Evolutionary conservation across 2,888 invertebrate genomes (phyloP), one percentile per base, ranked within the genome.

Genomic region (Volucella zonaria): DNA sequence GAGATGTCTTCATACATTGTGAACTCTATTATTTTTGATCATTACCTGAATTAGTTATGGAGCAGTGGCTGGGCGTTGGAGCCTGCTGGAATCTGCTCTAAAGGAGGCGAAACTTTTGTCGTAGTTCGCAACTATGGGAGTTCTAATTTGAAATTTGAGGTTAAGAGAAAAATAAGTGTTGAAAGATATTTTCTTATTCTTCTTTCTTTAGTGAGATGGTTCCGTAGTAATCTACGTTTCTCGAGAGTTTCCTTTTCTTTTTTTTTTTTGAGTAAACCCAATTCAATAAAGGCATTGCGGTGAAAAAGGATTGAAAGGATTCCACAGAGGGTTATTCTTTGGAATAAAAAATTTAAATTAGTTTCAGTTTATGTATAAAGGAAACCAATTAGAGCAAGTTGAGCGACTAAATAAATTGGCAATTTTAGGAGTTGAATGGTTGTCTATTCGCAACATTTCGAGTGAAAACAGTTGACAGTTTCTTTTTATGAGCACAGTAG

Each of bases 11-110:
- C 64, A 51, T 79, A 64, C 82, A 59, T 75, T 79, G 70, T 75
- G 83, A 79, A 79, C 75, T 75, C 80, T 58, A 80, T 83, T 83
- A 83, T 83, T 80, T 68, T 75, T 83, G 61, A 83, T 75, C 80
- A 76, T 83, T 80, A 80, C 83, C 75, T 80, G 83, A 79, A 80
- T 83, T 76, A 75, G 66, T 71, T 83, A 74, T 68, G 59, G 58
- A 52, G 74, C 40, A 62, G 47, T 62, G 70, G 8, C 8, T 51
- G 77, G 54, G 71, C 66, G 42, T 42, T 14, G 58, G 14, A 12
- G 74, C 31, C 6, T 31, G 31, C 31, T 31, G 4, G 6, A 31
- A 31, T 6, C 31, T 31, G 31, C 0, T 31, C 31, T 31, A 31
- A 6, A 31, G 31, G 6, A 31, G 31, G 6, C 0, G 68, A 23